Conservation (phyloP, 2,888 invertebrate genomes). For the Buathra laborator region DNA sequence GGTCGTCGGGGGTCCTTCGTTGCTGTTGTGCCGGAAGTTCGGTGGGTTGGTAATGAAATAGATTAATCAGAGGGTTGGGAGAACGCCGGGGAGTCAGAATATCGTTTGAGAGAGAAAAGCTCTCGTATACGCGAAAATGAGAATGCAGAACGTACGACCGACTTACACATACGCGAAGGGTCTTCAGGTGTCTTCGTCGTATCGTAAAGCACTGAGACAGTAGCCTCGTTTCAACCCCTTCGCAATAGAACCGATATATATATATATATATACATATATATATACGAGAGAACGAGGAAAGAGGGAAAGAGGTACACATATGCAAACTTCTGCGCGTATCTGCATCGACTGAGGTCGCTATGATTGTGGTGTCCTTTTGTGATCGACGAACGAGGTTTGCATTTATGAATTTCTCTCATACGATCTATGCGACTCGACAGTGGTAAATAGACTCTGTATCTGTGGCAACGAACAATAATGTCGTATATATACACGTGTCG, state of each 20-base stretch:
- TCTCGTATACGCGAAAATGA: background rate
- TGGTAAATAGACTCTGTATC: background rate
- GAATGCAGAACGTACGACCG: conserved; percentile 36
- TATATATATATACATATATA: too few species aligned
- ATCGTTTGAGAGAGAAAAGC: background rate
- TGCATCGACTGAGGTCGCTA: conserved; percentile 52
- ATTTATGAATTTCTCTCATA: conserved; percentile 54
- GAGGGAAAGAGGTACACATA: conserved; percentile 1
- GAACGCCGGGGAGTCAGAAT: background rate
- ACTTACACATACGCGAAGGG: conserved; percentile 33
- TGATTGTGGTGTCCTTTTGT: conserved; percentile 52
- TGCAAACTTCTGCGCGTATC: conserved; percentile 8
- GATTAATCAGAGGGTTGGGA: conserved; percentile 73
- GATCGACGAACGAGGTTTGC: conserved; percentile 48
- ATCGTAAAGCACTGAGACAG: conserved; percentile 29
- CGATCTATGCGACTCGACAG: conserved; percentile 11
- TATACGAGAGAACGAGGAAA: too few species aligned
- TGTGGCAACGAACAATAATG: background rate
- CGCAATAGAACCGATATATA: conserved; percentile 26
- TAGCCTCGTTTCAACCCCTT: conserved; percentile 49
- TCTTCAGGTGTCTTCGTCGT: conserved; percentile 25
- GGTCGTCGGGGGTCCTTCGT: conserved; percentile 60
- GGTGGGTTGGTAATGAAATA: conserved; percentile 74
- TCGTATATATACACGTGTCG: background rate
- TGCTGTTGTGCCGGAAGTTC: conserved; percentile 45